Evolutionary conservation across 2,888 invertebrate genomes (phyloP).

Genomic region (Philereme vetulata): DNA sequence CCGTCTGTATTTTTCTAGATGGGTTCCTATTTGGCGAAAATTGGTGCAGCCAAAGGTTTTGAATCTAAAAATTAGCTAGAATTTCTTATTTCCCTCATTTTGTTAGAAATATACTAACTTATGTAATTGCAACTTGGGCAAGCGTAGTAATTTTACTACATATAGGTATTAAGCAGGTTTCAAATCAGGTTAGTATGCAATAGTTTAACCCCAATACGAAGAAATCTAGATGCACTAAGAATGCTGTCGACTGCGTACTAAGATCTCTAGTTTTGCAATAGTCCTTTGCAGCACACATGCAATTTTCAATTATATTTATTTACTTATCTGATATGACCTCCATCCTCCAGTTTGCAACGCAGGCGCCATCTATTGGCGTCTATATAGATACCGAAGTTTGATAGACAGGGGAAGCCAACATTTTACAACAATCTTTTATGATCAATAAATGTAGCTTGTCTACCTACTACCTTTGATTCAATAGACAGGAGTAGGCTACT

Average conservation of each 20-base stretch:
- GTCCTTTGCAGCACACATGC: slow-evolving; percentile 5
- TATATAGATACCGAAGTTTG: background rate
- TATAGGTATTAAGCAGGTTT: background rate
- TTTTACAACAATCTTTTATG: background rate
- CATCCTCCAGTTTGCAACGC: background rate
- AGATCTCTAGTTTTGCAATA: slow-evolving; percentile 14
- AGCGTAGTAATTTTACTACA: background rate
- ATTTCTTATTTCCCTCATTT: too few relatives aligned
- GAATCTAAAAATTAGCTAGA: too few relatives aligned
- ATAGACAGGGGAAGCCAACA: background rate
- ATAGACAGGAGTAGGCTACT: too few relatives aligned
- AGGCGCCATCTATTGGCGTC: background rate
- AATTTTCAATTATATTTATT: slow-evolving; percentile 3
- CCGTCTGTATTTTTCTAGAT: too few relatives aligned
- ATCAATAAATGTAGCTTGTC: too few relatives aligned
- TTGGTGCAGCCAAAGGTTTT: too few relatives aligned
- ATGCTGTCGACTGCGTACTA: slow-evolving; percentile 18
- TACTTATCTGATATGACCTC: too few relatives aligned
- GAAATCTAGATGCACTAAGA: slow-evolving; percentile 28
- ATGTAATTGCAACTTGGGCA: background rate
- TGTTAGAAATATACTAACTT: background rate
- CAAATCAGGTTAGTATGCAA: slow-evolving; percentile 17
- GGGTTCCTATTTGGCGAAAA: too few relatives aligned
- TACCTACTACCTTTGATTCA: too few relatives aligned
- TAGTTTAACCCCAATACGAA: slow-evolving; percentile 15